A percentile compares a stretch with the other conserved stretches of the same genome.
phyloP scores from a whole-genome alignment of 2,797 vertebrate genomes.

The Chiropotes sagulatus region DNA sequence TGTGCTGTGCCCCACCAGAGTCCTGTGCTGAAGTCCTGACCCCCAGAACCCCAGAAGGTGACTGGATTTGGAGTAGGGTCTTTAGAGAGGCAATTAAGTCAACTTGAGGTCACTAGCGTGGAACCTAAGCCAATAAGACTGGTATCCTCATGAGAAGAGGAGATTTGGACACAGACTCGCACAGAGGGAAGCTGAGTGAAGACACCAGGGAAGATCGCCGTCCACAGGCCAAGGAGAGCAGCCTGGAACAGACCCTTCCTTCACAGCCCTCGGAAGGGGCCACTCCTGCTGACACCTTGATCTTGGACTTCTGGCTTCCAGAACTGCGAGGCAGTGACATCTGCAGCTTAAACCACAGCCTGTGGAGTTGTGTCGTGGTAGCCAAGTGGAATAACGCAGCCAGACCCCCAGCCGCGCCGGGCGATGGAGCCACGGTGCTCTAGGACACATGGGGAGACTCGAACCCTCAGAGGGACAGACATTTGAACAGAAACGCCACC shows the following conservation, averaged over 20 bases:
- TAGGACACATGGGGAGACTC: background rate
- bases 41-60: background rate
- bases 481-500: background rate
- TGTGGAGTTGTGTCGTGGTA: background rate
- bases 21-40: background rate
- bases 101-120: background rate
- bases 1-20: background rate
- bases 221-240: background rate
- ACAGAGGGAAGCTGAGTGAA: background rate
- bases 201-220: background rate
- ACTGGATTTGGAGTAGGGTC: background rate
- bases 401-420: accelerated
- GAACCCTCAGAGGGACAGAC: background rate
- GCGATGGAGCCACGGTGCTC: background rate
- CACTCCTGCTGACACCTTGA: background rate
- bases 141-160: background rate
- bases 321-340: background rate
- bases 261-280: background rate
- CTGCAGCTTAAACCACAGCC: background rate
- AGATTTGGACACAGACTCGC: background rate
- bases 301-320: background rate
- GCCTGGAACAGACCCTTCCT: background rate
- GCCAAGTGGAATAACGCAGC: background rate
- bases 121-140: background rate
- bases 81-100: background rate